phyloP scores from a whole-genome alignment of 2,888 invertebrate genomes.

The Apamea epomidion region DNA sequence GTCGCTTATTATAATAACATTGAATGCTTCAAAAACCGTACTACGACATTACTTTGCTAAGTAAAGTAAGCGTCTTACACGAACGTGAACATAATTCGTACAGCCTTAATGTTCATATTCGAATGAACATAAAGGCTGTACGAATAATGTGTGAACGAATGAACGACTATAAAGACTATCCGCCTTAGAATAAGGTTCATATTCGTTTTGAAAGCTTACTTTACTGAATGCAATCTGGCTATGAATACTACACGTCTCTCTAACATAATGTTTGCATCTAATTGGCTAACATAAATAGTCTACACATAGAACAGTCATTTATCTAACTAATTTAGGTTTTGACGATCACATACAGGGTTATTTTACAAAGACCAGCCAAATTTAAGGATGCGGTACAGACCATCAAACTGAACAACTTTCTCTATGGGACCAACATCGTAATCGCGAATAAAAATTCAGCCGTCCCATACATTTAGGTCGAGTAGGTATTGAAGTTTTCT shows the following conservation, averaged over 20 bases:
- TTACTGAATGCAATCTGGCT: neutral
- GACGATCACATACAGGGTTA: no score
- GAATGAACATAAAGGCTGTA: neutral
- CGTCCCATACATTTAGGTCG: no score
- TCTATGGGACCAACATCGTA: no score
- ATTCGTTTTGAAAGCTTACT: neutral
- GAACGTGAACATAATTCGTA: neutral
- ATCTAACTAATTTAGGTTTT: neutral
- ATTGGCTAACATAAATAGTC: conserved; percentile 1
- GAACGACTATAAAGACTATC: neutral
- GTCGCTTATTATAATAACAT: neutral
- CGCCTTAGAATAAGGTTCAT: neutral
- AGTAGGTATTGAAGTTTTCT: no score
- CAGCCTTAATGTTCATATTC: neutral
- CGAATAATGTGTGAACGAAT: neutral
- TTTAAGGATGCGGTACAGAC: no score
- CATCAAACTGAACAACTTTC: no score
- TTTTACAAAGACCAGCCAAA: no score
- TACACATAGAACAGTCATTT: conserved; percentile 4
- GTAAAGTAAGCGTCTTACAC: neutral
- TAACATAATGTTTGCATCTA: neutral
- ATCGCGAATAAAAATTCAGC: no score
- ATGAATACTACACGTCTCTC: neutral
- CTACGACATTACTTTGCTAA: neutral
- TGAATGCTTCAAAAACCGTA: neutral